Percentiles rank a stretch among this genome's conserved stretches.
phyloP scores from a whole-genome alignment of 2,888 invertebrate species.

The Biston betularia region DNA sequence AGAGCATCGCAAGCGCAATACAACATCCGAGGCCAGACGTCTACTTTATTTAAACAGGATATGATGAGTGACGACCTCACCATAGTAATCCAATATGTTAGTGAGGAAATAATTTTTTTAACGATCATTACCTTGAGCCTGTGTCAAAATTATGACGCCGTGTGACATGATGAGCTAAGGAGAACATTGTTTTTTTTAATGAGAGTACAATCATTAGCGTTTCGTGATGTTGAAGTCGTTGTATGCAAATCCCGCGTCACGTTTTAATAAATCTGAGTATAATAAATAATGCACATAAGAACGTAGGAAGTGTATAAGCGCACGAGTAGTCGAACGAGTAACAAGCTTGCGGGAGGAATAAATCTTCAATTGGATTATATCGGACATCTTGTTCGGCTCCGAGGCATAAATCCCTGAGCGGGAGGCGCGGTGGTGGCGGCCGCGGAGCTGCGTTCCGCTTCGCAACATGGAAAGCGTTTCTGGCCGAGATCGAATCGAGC shows the following conservation, averaged over 20 bases:
- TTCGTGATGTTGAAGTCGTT: slow-evolving; percentile 51
- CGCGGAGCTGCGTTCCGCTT: slow-evolving; percentile 62
- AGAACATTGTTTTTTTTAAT: slow-evolving; percentile 46
- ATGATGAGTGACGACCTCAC: slow-evolving; percentile 67
- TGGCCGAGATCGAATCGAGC: slow-evolving; percentile 67
- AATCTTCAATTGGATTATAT: slow-evolving; percentile 36
- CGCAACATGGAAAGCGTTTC: slow-evolving; percentile 77
- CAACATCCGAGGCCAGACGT: slow-evolving; percentile 63
- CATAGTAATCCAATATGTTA: slow-evolving; percentile 65
- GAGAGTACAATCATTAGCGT: slow-evolving; percentile 47
- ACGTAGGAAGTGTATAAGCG: slow-evolving; percentile 42
- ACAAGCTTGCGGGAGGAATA: slow-evolving; percentile 42
- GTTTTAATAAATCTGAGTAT: slow-evolving; percentile 38
- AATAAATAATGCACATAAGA: slow-evolving; percentile 41
- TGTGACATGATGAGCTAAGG: slow-evolving; percentile 55
- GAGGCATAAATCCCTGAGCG: slow-evolving; percentile 62
- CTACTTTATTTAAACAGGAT: slow-evolving; percentile 66
- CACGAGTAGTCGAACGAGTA: slow-evolving; percentile 45
- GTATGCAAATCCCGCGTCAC: slow-evolving; percentile 39
- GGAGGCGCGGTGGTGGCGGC: slow-evolving; percentile 47
- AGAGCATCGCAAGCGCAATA: slow-evolving; percentile 56
- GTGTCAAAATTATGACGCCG: slow-evolving; percentile 57
- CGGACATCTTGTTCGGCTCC: slow-evolving; percentile 25
- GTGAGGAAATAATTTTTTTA: slow-evolving; percentile 71
- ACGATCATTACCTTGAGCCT: slow-evolving; percentile 60